Evolutionary conservation across 2,888 invertebrate species (phyloP), one percentile per base, ranked within the genome.

Genomic region (Erannis defoliaria): DNA sequence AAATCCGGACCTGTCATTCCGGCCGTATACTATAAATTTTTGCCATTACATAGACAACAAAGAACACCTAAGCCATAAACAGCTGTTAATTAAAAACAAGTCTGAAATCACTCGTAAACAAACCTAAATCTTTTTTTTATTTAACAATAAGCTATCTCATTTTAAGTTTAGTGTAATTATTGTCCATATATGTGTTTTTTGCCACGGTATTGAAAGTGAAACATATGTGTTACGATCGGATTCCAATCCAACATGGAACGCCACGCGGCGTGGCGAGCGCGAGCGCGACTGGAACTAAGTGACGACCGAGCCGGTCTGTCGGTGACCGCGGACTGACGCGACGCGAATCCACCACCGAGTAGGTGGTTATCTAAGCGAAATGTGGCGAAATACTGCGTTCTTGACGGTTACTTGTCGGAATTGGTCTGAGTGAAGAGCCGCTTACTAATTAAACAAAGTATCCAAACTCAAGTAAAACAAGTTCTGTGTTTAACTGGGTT

Each of bases 241-340:
- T 70, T 77, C 48, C 55, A 69, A 73, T 75, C 48, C 55, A 69
- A 73, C 74, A 66, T 62, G 71, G 72, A 72, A 76, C 59, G 75
- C 71, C 75, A 77, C 76, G 77, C 74, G 73, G 55, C 65, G 72
- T 67, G 76, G 58, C 76, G 67, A 62, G 68, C 74, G 73, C 78
- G 72, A 38, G 18, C 67, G 18, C 60, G 43, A 56, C 58, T 64
- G 71, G 67, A 66, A 67, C 60, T 66, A 35, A 58, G 37, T 48
- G 26, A 19, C 70, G 68, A 68, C 70, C 70, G 69, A 66, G 71
- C 64, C 66, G 67, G 71, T 42, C 57, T 62, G 72, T 67, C 70
- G 77, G 61, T 77, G 64, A 66, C 69, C 76, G 74, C 79, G 72
- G 63, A 81, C 82, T 81, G 80, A 75, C 64, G 61, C 38, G 42